Conservation (phyloP, 2,113 vertebrate genomes). For the Eonycteris spelaea region DNA sequence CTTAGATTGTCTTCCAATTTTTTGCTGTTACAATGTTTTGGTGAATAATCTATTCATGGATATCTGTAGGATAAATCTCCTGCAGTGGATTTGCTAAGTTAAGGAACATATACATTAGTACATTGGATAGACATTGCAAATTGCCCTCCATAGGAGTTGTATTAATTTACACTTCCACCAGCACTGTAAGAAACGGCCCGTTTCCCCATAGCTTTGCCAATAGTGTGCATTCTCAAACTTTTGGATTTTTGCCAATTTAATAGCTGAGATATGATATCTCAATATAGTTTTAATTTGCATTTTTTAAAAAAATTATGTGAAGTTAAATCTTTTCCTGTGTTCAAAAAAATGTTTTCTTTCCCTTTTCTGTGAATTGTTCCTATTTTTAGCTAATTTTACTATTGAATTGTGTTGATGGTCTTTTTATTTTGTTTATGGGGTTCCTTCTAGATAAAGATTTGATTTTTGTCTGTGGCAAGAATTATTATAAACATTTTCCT, state of each 20-base stretch:
- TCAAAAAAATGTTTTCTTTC: conserved; percentile 5
- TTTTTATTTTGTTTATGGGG: neutral
- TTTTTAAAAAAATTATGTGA: neutral
- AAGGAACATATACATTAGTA: neutral
- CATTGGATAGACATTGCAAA: neutral
- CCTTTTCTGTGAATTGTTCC: neutral
- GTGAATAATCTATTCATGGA: neutral
- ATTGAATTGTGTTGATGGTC: neutral
- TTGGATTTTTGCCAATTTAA: neutral
- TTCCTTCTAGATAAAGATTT: conserved; percentile 10
- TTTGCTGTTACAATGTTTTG: neutral
- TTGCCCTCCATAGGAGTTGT: neutral
- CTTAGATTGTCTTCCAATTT: neutral
- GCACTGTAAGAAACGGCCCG: neutral
- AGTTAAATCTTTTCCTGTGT: neutral
- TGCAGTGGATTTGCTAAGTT: neutral
- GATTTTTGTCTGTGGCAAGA: neutral
- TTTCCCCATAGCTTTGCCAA: neutral
- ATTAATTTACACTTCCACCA: neutral
- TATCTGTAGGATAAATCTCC: neutral
- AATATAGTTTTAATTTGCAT: conserved; percentile 3
- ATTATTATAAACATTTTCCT: neutral
- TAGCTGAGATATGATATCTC: neutral
- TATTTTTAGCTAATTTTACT: conserved; percentile 5
- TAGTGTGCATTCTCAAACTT: neutral